Conservation (phyloP, 1,140 invertebrate species). For the Euura saliciscinereae region DNA sequence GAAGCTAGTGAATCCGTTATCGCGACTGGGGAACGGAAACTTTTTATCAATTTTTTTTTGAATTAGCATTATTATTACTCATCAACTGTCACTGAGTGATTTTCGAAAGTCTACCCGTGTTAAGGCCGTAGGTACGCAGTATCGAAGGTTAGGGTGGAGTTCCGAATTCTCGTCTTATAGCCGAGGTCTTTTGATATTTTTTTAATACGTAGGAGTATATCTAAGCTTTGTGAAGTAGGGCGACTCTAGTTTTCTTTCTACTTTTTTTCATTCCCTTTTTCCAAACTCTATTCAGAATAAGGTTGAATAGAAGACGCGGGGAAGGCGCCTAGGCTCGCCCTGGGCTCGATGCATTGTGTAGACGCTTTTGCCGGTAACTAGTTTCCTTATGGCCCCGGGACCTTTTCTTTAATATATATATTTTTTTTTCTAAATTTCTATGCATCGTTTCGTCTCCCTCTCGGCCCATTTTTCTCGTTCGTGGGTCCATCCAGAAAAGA, state of each 20-base stretch:
- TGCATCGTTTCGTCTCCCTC: slow-evolving; percentile 6
- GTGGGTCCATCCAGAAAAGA: background rate
- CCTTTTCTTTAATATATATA: background rate
- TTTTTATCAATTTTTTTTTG: no score
- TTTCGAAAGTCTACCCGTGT: no score
- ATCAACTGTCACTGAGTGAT: no score
- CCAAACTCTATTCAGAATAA: slow-evolving; percentile 1
- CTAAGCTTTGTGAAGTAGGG: background rate
- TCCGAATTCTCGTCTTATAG: background rate
- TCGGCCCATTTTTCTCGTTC: slow-evolving; percentile 1
- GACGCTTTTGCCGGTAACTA: slow-evolving; percentile 3
- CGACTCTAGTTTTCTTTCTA: background rate
- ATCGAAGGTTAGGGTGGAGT: no score
- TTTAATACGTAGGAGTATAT: slow-evolving; percentile 2
- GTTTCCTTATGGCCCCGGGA: slow-evolving; percentile 1
- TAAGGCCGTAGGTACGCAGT: no score
- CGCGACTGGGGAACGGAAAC: no score
- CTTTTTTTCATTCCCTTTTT: background rate
- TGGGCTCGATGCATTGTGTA: background rate
- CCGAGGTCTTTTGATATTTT: background rate
- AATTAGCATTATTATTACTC: no score
- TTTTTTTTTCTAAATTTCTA: background rate
- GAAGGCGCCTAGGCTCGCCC: background rate
- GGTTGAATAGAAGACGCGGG: background rate
- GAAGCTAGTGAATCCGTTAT: no score